Evolutionary conservation across 2,888 invertebrate genomes (phyloP), one percentile per base, ranked within the genome.

Genomic region (Dorcus hopei): DNA sequence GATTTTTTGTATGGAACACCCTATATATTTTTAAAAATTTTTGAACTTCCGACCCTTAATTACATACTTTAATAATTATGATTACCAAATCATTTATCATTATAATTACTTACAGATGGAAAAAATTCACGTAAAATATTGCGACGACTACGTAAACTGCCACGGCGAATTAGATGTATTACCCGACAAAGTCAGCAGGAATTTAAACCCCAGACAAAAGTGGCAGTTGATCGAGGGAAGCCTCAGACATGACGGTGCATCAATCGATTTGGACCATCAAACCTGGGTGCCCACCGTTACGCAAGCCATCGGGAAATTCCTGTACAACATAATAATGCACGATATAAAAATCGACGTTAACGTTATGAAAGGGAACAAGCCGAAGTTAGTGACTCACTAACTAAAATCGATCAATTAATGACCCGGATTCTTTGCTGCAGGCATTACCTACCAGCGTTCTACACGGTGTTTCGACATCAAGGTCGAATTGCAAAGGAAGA

Each of bases 281-380:
- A 74, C 79, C 0, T 94, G 93, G 94, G 87, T 89, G 0, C 74
- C 80, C 9, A 81, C 84, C 59, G 83, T 88, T 49, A 75, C 87
- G 8, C 76, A 79, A 51, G 84, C 83, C 45, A 80, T 96, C 49
- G 96, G 96, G 41, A 88, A 88, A 70, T 93, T 95, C 76, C 80
- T 97, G 0, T 95, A 93, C 74, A 89, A 91, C 66, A 91, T 96
- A 47, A 87, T 96, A 9, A 84, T 95, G 72, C 86, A 90, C 54
- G 93, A 95, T 73, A 81, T 95, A 6, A 93, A 93, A 79, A 85
- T 96, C 51, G 87, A 94, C 74, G 82, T 87, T 2, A 89, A 90
- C 71, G 81, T 87, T 63, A 82, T 90, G 78, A 83, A 83, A 66
- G 67, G 74, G 0, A 86, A 85, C 51, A 77, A 79, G 69, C 74